phyloP scores from a whole-genome alignment of 1,140 invertebrate genomes.

The Caenorhabditis brenneri region DNA sequence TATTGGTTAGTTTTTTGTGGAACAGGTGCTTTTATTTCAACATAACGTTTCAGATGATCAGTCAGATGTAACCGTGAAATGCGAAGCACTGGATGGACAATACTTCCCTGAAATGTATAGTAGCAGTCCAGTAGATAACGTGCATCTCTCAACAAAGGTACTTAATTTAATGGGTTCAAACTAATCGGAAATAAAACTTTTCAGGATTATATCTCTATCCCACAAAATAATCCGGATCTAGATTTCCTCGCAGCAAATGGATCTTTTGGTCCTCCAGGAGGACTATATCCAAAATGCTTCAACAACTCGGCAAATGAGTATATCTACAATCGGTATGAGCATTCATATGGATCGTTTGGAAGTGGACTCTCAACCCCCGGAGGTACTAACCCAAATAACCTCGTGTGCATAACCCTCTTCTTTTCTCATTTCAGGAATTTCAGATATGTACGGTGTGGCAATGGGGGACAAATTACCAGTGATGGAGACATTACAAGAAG shows the following conservation, averaged over 20 bases:
- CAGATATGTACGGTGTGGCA: slow-evolving; percentile 33
- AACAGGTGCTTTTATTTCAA: neutral
- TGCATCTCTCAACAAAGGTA: slow-evolving; percentile 49
- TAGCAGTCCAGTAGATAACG: slow-evolving; percentile 50
- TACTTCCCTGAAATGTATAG: slow-evolving; percentile 61
- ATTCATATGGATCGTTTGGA: slow-evolving; percentile 57
- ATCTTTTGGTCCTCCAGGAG: slow-evolving; percentile 38
- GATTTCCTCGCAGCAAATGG: slow-evolving; percentile 59
- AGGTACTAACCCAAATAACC: slow-evolving; percentile 1
- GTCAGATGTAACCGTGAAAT: slow-evolving; percentile 60
- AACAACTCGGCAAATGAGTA: slow-evolving; percentile 47
- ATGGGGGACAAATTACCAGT: slow-evolving; percentile 53
- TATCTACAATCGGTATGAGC: slow-evolving; percentile 51
- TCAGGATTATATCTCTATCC: slow-evolving; percentile 65
- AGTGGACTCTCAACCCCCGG: slow-evolving; percentile 53
- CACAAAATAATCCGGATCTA: slow-evolving; percentile 65
- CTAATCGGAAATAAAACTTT: neutral
- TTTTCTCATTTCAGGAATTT: slow-evolving; percentile 40
- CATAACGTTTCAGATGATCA: slow-evolving; percentile 56
- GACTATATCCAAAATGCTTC: slow-evolving; percentile 51
- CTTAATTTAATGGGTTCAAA: neutral
- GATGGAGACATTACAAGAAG: slow-evolving; percentile 63
- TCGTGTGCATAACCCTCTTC: neutral
- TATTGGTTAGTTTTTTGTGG: slow-evolving; percentile 18
- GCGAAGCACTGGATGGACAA: slow-evolving; percentile 60